Evolutionary conservation across 2,113 vertebrate genomes (phyloP).

Genomic region (Ictalurus furcatus): DNA sequence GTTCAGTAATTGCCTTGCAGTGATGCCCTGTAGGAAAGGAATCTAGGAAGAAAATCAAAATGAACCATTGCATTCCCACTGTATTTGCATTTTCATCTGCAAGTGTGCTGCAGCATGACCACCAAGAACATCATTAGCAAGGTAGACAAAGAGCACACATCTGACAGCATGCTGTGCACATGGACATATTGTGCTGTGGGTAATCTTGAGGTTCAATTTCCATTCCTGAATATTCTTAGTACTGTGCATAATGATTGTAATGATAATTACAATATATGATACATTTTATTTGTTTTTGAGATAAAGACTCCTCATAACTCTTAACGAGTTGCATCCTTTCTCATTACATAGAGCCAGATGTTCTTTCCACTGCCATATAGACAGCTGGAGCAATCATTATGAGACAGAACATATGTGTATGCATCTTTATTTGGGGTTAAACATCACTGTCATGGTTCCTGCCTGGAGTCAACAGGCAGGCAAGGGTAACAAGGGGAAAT

Average conservation of each 20-base stretch:
- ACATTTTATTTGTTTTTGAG: not conserved
- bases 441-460: not conserved
- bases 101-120: conserved; percentile 17
- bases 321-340: not conserved
- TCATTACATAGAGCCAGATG: not conserved
- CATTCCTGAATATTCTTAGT: not conserved
- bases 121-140: conserved; percentile 23
- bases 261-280: not conserved
- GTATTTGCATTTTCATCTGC: conserved; percentile 18
- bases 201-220: not conserved
- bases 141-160: not conserved
- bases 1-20: conserved; percentile 62
- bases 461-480: not conserved
- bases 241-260: not conserved
- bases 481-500: not conserved
- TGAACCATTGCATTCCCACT: conserved; percentile 12
- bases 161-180: conserved; percentile 4
- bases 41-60: conserved; percentile 45
- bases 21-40: conserved; percentile 59
- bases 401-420: not conserved
- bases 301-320: not conserved
- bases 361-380: not conserved
- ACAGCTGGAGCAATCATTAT: not conserved
- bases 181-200: not conserved
- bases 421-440: conserved; percentile 5